These are phyloP conservation scores for Gracilinanus agilis DNA, from an alignment of 2,113 vertebrate genomes.

Conservation along the genomic window DNA sequence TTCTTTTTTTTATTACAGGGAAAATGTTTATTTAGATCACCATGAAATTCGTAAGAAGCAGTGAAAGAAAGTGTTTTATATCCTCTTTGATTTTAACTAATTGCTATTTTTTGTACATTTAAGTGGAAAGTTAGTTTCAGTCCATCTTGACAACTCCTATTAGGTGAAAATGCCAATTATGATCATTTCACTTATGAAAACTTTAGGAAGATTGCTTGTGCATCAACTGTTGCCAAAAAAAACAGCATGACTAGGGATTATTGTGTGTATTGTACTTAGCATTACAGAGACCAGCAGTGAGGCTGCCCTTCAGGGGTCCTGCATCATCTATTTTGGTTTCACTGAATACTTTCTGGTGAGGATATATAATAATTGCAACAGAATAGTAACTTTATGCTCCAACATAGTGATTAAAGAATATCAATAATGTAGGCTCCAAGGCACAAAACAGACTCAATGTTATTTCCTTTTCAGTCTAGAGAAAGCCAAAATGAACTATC, in stretches of 20 bases:
- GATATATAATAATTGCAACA: conserved; percentile 69
- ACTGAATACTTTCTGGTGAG: conserved; percentile 65
- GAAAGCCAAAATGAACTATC: conserved; percentile 80
- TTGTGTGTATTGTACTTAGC: conserved; percentile 5
- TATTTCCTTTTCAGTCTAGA: conserved; percentile 76
- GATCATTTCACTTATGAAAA: conserved; percentile 55
- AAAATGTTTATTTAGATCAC: conserved; percentile 16
- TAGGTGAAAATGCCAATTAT: conserved; percentile 60
- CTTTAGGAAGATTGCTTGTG: conserved; percentile 70
- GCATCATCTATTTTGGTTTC: conserved; percentile 59
- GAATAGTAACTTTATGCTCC: conserved; percentile 71
- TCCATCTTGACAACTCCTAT: not conserved
- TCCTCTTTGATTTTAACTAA: conserved; percentile 11
- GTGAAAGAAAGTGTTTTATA: not conserved
- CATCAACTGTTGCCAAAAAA: conserved; percentile 51
- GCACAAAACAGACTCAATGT: conserved; percentile 68
- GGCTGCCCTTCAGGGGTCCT: not conserved
- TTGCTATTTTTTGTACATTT: not conserved
- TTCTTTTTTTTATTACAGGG: conserved; percentile 23
- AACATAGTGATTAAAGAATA: conserved; percentile 70
- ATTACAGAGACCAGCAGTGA: not conserved
- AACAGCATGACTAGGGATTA: conserved; percentile 23
- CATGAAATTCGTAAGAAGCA: conserved; percentile 9
- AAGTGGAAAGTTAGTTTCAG: not conserved
- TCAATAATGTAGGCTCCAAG: conserved; percentile 76